phyloP scores from a whole-genome alignment of 2,797 vertebrate species.

The Argya squamiceps region DNA sequence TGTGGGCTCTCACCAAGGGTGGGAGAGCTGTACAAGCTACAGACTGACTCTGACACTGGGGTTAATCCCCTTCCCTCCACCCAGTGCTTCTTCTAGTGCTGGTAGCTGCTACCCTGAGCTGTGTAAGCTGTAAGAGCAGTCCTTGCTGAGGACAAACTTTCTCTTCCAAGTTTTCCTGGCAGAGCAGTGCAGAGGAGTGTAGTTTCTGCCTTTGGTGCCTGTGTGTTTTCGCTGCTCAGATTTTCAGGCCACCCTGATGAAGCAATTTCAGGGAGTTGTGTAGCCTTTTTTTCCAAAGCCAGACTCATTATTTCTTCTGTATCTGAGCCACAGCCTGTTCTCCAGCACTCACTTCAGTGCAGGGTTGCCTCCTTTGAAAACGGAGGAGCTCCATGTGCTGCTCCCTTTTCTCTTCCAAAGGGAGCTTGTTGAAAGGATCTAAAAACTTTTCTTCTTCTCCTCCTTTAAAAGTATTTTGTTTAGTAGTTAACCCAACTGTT shows the following conservation, averaged over 20 bases:
- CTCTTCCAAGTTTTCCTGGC: neutral
- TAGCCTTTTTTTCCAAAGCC: slow-evolving; percentile 22
- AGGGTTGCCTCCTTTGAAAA: slow-evolving; percentile 18
- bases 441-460: neutral
- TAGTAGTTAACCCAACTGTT: neutral
- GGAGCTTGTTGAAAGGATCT: slow-evolving; percentile 19
- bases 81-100: neutral
- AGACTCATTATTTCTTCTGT: slow-evolving; percentile 29
- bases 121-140: neutral
- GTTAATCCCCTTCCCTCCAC: neutral
- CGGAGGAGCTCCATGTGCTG: neutral
- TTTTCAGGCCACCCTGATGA: neutral
- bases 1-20: neutral
- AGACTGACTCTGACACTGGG: neutral
- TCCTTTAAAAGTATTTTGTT: neutral
- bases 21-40: neutral
- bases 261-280: neutral
- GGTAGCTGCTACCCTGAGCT: neutral
- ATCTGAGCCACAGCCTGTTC: neutral
- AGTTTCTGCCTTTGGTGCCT: neutral
- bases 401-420: slow-evolving; percentile 6
- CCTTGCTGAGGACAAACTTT: neutral
- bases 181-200: neutral
- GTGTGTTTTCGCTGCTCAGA: neutral
- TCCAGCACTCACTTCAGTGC: neutral